phyloP scores from a whole-genome alignment of 2,113 vertebrate genomes.

The Panthera tigris region DNA sequence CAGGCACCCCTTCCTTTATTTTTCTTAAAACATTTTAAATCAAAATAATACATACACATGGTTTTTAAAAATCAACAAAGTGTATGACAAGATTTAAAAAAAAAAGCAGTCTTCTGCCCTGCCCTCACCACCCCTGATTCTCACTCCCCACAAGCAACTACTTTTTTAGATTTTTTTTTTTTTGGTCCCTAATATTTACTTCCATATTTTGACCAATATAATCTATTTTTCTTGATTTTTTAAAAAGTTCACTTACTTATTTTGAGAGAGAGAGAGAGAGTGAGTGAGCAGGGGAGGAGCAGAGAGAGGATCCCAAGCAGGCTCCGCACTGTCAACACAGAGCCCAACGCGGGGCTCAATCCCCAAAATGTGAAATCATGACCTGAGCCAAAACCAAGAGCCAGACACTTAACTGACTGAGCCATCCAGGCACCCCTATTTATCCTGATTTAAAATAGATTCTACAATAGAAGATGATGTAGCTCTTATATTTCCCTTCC shows the following conservation, averaged over 20 bases:
- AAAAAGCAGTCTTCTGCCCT: neutral
- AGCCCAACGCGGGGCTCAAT: no score
- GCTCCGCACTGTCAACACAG: no score
- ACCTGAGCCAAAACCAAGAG: no score
- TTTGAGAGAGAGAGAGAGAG: no score
- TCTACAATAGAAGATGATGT: neutral
- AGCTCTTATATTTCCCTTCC: neutral
- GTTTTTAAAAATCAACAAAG: neutral
- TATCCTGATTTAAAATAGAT: conserved; percentile 6
- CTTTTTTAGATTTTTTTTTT: neutral
- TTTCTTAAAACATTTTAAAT: conserved; percentile 13
- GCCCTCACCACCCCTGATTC: neutral
- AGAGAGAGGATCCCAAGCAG: no score
- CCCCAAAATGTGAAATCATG: no score
- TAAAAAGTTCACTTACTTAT: neutral
- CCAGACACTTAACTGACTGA: no score
- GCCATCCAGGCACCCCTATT: no score
- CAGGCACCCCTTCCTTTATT: neutral
- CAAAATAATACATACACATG: neutral
- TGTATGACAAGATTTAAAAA: neutral
- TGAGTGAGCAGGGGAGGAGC: no score
- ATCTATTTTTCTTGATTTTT: neutral
- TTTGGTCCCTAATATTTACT: neutral
- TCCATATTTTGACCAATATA: conserved; percentile 5
- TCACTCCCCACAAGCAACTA: neutral